Evolutionary conservation across 1,140 invertebrate genomes (phyloP).

Genomic region (Drosophila virilis): DNA sequence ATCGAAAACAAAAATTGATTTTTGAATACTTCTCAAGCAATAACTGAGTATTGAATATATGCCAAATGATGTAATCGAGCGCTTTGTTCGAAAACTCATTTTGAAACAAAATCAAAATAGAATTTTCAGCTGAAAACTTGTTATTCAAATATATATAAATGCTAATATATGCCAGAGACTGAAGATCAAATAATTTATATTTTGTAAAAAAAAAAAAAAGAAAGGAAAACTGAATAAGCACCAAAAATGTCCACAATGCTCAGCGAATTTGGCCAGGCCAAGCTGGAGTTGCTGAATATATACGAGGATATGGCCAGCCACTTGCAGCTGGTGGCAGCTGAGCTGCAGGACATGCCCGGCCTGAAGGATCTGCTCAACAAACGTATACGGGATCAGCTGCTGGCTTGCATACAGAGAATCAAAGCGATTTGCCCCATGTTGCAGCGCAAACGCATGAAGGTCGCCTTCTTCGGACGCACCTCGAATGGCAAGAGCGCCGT

Average conservation of each 20-base stretch:
- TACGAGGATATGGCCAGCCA: constrained; percentile 39
- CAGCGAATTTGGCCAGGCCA: constrained; percentile 86
- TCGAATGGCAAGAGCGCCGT: constrained; percentile 99
- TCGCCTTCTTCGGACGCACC: constrained; percentile 97
- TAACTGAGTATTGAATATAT: too few species aligned
- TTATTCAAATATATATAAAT: background rate
- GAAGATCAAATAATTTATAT: background rate
- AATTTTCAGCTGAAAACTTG: background rate
- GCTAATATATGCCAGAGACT: background rate
- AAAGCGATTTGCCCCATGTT: constrained; percentile 97
- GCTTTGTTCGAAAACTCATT: background rate
- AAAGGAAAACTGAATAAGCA: background rate
- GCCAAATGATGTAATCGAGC: too few species aligned
- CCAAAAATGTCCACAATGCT: constrained; percentile 28
- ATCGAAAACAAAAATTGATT: too few species aligned
- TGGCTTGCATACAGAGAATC: constrained; percentile 92
- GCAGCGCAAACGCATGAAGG: constrained; percentile 99
- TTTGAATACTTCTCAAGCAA: too few species aligned
- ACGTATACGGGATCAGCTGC: constrained; percentile 85
- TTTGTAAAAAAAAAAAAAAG: constrained; percentile 1
- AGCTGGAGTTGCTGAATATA: constrained; percentile 85
- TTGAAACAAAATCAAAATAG: background rate
- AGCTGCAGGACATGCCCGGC: background rate
- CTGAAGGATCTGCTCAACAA: constrained; percentile 84
- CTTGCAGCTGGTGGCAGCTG: constrained; percentile 24